These are phyloP conservation scores for Zaprionus capensis DNA, from an alignment of 1,140 invertebrate genomes.

Conservation along the genomic window DNA sequence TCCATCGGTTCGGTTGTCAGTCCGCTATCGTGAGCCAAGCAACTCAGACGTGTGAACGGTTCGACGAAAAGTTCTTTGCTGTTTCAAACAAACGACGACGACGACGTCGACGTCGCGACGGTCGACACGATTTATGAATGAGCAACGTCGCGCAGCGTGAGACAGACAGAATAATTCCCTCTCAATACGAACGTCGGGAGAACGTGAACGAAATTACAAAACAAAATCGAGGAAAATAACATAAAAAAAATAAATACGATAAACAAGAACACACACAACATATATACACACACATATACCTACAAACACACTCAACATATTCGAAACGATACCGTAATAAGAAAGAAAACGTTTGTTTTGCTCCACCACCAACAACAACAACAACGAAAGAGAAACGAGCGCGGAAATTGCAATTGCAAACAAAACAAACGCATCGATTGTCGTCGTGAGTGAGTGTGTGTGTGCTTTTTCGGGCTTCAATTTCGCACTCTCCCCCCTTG, in stretches of 20 bases:
- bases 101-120: neutral
- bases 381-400: conserved; percentile 49
- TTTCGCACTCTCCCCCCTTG: conserved; percentile 48
- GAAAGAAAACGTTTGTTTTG: conserved; percentile 80
- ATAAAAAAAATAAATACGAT: conserved; percentile 39
- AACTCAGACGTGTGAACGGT: conserved; percentile 45
- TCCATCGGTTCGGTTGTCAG: conserved; percentile 12
- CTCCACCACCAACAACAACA: conserved; percentile 42
- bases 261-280: conserved; percentile 55
- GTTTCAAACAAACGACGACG: neutral
- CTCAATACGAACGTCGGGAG: conserved; percentile 26
- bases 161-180: conserved; percentile 38
- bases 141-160: conserved; percentile 51
- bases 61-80: conserved; percentile 41
- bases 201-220: conserved; percentile 73
- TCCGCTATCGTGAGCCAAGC: conserved; percentile 52
- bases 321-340: conserved; percentile 53
- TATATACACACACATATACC: conserved; percentile 15
- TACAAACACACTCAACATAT: conserved; percentile 12
- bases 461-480: conserved; percentile 48
- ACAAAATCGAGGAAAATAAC: conserved; percentile 44
- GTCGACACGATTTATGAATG: conserved; percentile 69
- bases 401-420: conserved; percentile 73
- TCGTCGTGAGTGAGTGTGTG: conserved; percentile 21
- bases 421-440: conserved; percentile 77